These are phyloP conservation scores for Laticauda colubrina DNA, from an alignment of 2,113 vertebrate species.

Conservation along the genomic window DNA sequence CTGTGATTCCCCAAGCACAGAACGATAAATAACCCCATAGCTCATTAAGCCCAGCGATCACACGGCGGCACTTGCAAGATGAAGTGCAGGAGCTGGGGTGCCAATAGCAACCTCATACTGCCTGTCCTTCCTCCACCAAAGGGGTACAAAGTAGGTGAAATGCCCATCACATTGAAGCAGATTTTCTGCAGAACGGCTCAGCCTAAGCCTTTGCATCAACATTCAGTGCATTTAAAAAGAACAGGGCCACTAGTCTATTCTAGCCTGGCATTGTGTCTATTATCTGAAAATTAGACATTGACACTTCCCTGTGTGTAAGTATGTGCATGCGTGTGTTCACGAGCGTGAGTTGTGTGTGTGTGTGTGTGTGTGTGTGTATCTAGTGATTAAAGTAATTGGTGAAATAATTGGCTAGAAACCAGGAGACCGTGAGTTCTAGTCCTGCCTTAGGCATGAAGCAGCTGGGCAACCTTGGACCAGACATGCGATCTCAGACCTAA, in stretches of 20 bases:
- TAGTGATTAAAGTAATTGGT: not conserved
- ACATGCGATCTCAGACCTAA: not conserved
- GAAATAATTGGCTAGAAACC: not conserved
- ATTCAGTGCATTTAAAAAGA: too few relatives aligned
- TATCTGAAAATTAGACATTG: not conserved
- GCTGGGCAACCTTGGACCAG: not conserved
- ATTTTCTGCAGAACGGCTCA: not conserved
- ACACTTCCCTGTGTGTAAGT: too few relatives aligned
- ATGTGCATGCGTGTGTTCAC: not conserved
- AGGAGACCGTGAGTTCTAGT: not conserved
- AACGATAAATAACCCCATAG: conserved; percentile 72
- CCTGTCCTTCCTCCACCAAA: not conserved
- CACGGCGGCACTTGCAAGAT: conserved; percentile 62
- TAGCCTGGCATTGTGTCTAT: not conserved
- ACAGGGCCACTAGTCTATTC: too few relatives aligned
- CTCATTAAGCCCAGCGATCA: conserved; percentile 70
- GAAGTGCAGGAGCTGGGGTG: conserved; percentile 59
- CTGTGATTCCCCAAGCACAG: conserved; percentile 66
- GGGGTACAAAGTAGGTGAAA: not conserved
- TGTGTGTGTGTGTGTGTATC: not conserved
- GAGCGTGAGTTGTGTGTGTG: not conserved
- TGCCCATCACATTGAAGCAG: not conserved
- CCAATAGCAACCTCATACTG: not conserved
- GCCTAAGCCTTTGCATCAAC: not conserved
- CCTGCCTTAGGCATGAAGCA: not conserved